phyloP scores from a whole-genome alignment of 2,888 invertebrate species.

The Anodontia alba region DNA sequence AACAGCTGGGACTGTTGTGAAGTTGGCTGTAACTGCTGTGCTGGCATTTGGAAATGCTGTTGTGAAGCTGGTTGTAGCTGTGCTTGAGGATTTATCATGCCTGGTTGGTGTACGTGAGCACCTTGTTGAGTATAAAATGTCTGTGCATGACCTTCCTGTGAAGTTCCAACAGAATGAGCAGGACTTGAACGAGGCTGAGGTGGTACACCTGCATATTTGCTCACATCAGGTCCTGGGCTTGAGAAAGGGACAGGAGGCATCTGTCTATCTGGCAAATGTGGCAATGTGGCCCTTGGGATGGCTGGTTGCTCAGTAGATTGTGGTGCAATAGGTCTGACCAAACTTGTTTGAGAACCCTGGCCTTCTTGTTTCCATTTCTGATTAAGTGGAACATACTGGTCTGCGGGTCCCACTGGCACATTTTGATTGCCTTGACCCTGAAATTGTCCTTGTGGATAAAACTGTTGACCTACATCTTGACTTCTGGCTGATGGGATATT shows the following conservation, averaged over 20 bases:
- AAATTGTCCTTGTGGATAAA: conserved; percentile 25
- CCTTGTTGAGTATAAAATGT: neutral
- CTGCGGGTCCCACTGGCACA: neutral
- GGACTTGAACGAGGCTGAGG: neutral
- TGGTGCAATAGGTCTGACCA: neutral
- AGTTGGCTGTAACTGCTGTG: conserved; percentile 29
- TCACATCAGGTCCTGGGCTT: neutral
- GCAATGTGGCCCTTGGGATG: conserved; percentile 23
- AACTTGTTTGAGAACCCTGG: conserved; percentile 20
- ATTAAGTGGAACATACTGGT: conserved; percentile 56
- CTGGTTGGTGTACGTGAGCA: neutral
- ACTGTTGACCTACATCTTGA: conserved; percentile 1
- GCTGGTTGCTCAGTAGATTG: conserved; percentile 28
- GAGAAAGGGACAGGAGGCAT: neutral
- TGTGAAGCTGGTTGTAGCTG: conserved; percentile 5
- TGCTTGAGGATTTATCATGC: neutral
- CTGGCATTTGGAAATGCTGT: conserved; percentile 15
- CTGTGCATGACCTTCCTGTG: neutral
- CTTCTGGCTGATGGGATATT: neutral
- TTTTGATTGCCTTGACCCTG: conserved; percentile 11
- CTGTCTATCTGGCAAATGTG: neutral
- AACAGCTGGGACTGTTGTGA: conserved; percentile 19
- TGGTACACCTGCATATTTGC: neutral
- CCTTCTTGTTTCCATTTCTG: conserved; percentile 55
- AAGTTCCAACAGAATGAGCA: neutral